Evolutionary conservation across 2,797 vertebrate genomes (phyloP).

Genomic region (Synanceia verrucosa): DNA sequence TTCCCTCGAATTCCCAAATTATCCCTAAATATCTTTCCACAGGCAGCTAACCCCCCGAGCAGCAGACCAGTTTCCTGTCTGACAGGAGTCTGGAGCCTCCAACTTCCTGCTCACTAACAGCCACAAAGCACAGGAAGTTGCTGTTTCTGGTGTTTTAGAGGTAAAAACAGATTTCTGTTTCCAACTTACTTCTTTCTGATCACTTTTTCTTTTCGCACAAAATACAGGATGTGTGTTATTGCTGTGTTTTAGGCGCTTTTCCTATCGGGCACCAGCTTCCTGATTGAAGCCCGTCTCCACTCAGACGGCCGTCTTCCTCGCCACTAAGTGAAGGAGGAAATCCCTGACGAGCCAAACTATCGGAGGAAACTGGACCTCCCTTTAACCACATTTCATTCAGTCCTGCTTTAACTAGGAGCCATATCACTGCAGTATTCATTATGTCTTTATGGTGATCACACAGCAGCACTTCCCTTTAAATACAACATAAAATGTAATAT

Average conservation of each 20-base stretch:
- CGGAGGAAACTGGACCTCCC: constrained; percentile 1
- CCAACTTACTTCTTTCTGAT: not conserved
- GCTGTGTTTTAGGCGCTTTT: not conserved
- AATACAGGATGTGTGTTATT: not conserved
- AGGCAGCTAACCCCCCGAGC: not conserved
- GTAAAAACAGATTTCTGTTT: not conserved
- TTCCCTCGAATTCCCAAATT: constrained; percentile 1
- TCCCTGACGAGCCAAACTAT: constrained; percentile 13
- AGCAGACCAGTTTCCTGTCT: constrained; percentile 42
- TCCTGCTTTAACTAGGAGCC: not conserved
- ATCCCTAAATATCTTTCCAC: constrained; percentile 24
- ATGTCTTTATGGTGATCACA: not conserved
- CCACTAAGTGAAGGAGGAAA: constrained; percentile 36
- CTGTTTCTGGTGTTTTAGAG: not conserved
- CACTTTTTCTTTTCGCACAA: not conserved
- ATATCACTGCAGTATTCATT: not conserved
- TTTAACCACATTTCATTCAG: not conserved
- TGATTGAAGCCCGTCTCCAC: constrained; percentile 9
- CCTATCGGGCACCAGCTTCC: constrained; percentile 27
- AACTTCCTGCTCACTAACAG: constrained; percentile 36
- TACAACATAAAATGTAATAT: too few species aligned
- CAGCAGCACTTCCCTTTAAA: constrained; percentile 6
- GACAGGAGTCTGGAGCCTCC: constrained; percentile 4
- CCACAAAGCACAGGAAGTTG: constrained; percentile 21
- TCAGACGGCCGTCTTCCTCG: not conserved